Percentiles rank a stretch among this genome's conserved stretches.
These are phyloP conservation scores for Acholoe squamosa DNA, from an alignment of 2,888 invertebrate genomes.

Conservation along the genomic window DNA sequence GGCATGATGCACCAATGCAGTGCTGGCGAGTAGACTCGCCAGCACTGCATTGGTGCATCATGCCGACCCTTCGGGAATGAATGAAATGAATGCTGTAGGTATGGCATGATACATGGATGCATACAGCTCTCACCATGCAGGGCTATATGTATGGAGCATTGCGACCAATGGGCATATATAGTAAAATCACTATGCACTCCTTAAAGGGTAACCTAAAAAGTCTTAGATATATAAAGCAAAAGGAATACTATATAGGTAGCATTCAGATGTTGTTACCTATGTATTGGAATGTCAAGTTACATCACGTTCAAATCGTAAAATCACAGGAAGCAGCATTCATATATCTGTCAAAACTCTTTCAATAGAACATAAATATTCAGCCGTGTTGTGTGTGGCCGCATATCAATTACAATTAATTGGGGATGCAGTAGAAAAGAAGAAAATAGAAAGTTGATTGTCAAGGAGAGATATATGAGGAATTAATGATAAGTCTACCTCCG, in stretches of 20 bases:
- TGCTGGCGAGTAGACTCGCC: too few species aligned
- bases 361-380: not conserved
- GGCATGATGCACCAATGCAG: too few species aligned
- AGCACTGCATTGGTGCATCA: too few species aligned
- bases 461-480: not conserved
- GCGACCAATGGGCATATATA: too few species aligned
- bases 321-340: not conserved
- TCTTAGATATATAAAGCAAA: not conserved
- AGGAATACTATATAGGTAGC: not conserved
- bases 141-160: too few species aligned
- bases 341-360: not conserved
- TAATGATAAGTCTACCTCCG: not conserved
- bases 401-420: constrained; percentile 10
- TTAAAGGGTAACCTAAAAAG: not conserved
- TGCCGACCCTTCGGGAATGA: too few species aligned
- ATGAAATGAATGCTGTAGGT: too few species aligned
- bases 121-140: too few species aligned
- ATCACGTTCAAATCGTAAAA: not conserved
- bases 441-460: not conserved
- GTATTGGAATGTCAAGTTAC: constrained; percentile 18
- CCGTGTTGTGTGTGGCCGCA: not conserved
- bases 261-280: not conserved
- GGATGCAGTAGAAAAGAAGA: not conserved
- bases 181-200: not conserved
- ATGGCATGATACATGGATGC: too few species aligned